Evolutionary conservation across 2,113 vertebrate genomes (phyloP).

Genomic region (Arothron firmamentum): DNA sequence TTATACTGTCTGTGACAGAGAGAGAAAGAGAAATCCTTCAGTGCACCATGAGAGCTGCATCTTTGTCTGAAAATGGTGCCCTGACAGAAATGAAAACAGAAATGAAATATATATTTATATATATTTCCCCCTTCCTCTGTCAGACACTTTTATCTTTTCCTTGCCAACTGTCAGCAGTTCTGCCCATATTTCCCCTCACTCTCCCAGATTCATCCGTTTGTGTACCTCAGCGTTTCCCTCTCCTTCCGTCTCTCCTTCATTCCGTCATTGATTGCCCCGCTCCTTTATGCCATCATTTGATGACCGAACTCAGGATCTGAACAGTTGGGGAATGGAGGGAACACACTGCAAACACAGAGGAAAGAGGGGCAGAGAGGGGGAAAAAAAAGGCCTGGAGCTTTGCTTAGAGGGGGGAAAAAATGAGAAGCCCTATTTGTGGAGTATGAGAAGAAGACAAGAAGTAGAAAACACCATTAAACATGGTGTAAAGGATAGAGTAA

Average conservation of each 20-base stretch:
- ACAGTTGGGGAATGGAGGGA: conserved; percentile 19
- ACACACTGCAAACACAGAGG: conserved; percentile 18
- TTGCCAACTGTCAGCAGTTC: conserved; percentile 60
- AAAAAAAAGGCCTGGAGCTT: background rate
- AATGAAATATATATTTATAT: conserved; percentile 56
- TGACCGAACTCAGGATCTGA: conserved; percentile 34
- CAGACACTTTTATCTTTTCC: conserved; percentile 62
- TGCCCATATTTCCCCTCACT: conserved; percentile 29
- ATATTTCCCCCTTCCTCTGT: conserved; percentile 20
- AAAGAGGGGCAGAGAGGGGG: conserved; percentile 7
- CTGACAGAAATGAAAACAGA: conserved; percentile 66
- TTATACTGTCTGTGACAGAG: conserved; percentile 6
- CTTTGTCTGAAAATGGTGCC: conserved; percentile 62
- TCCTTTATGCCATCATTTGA: conserved; percentile 50
- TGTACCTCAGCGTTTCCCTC: conserved; percentile 49
- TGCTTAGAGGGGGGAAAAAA: too few species aligned
- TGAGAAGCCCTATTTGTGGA: conserved; percentile 19
- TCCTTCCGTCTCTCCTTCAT: conserved; percentile 20
- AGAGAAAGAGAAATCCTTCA: conserved; percentile 50
- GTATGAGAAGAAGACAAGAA: conserved; percentile 9
- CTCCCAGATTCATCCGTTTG: conserved; percentile 49
- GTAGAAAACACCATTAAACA: background rate
- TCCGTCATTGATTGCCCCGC: background rate
- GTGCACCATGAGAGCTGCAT: conserved; percentile 50
- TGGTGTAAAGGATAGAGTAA: too few species aligned